Evolutionary conservation across 2,888 invertebrate genomes (phyloP), one percentile per base, ranked within the genome.

Genomic region (Ochlodes sylvanus): DNA sequence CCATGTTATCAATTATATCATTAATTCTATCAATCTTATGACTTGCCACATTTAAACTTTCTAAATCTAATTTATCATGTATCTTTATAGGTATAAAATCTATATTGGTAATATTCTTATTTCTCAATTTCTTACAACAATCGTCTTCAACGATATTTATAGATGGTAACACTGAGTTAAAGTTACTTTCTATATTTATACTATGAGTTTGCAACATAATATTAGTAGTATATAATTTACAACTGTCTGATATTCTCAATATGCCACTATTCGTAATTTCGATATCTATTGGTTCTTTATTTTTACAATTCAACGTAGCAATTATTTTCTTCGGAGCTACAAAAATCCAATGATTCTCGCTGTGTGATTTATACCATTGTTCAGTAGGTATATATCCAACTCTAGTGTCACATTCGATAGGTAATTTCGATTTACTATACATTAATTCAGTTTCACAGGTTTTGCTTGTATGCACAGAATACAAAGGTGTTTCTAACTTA

Each of bases 381-480:
- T 75, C 70, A 32, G 52, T 64, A 34, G 19, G 27, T 42, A 72
- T 70, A 56, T 66, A 70, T 19, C 47, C 60, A n/a, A 71, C 7
- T 71, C 71, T 69, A 12, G 71, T 74, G 55, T 72, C 70, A 64
- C 72, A 74, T 61, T 68, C 63, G n/a, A 6, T 41, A 50, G 73
- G 72, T 42, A 72, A 57, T 68, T 61, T 70, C 14, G 47, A 62
- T 14, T 68, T 68, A 55, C 60, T 47, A 44, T 72, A 69, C 68
- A 72, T 70, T 19, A 75, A 15, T 71, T 73, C 70, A 7, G 71
- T 73, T 72, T 75, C 72, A 66, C 71, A 75, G 10, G 69, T 74
- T 64, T 69, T 70, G 38, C 70, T 73, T 10, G 62, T 69, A 65
- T 72, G 69, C 12, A 71, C 64, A 38, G 71, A 73, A 70, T 72